phyloP scores from a whole-genome alignment of 2,888 invertebrate genomes.

The Eupithecia inturbata region DNA sequence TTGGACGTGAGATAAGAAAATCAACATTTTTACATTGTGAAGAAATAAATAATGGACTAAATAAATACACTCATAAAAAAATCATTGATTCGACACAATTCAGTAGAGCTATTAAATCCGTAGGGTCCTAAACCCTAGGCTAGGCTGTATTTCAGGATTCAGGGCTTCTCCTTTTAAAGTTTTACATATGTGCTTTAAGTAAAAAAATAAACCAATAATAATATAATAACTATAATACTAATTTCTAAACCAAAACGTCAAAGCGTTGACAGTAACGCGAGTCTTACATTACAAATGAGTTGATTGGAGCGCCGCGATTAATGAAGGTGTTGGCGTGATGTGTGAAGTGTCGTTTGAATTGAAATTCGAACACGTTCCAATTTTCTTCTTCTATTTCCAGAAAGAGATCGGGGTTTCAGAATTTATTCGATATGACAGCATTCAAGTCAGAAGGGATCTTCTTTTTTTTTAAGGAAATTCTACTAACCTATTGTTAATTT shows the following conservation, averaged over 20 bases:
- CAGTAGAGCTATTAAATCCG: too few relatives aligned
- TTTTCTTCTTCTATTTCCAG: slow-evolving; percentile 23
- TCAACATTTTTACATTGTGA: too few relatives aligned
- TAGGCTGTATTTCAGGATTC: too few relatives aligned
- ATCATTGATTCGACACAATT: too few relatives aligned
- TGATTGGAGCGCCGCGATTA: slow-evolving; percentile 76
- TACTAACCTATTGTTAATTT: not conserved
- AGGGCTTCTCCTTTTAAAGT: too few relatives aligned
- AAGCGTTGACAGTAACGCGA: slow-evolving; percentile 43
- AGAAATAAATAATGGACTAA: too few relatives aligned
- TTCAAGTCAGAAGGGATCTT: not conserved
- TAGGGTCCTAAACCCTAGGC: too few relatives aligned
- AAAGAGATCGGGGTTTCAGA: not conserved
- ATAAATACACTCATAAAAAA: too few relatives aligned
- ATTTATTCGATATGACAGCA: not conserved
- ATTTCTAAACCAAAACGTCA: not conserved
- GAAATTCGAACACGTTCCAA: slow-evolving; percentile 38
- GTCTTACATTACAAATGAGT: slow-evolving; percentile 49
- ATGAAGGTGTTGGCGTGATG: slow-evolving; percentile 70
- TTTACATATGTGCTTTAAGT: too few relatives aligned
- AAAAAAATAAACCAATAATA: too few relatives aligned
- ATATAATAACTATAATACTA: too few relatives aligned
- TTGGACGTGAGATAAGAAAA: too few relatives aligned
- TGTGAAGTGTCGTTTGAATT: slow-evolving; percentile 61
- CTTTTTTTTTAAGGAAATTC: not conserved